Evolutionary conservation across 2,888 invertebrate genomes (phyloP).

Genomic region (Phlogophora meticulosa): DNA sequence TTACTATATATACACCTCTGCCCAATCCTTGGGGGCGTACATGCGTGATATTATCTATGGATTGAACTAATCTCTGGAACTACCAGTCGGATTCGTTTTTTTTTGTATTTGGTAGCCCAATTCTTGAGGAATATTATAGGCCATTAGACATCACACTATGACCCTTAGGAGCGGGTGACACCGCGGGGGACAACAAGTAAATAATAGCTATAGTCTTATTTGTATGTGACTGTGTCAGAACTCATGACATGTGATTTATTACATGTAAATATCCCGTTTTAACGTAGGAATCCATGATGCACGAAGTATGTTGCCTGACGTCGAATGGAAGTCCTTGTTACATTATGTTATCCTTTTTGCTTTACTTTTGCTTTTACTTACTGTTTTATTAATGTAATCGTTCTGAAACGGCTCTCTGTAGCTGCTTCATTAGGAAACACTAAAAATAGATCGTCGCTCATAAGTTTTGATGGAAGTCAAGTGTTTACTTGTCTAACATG

Average conservation of each 20-base stretch:
- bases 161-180: too few species aligned
- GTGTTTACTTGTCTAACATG: slow-evolving; percentile 7
- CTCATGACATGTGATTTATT: slow-evolving; percentile 22
- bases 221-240: neutral
- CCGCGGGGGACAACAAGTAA: neutral
- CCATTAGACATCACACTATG: too few species aligned
- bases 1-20: too few species aligned
- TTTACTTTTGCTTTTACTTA: neutral
- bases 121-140: too few species aligned
- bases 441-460: slow-evolving; percentile 27
- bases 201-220: slow-evolving; percentile 18
- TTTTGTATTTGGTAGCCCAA: too few species aligned
- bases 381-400: slow-evolving; percentile 8
- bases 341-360: slow-evolving; percentile 24
- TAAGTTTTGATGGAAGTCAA: neutral
- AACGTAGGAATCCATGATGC: slow-evolving; percentile 22
- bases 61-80: too few species aligned
- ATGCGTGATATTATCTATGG: too few species aligned
- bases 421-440: neutral
- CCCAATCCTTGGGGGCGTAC: too few species aligned
- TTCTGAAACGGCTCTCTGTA: neutral
- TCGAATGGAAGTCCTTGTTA: slow-evolving; percentile 15
- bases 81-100: too few species aligned
- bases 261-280: slow-evolving; percentile 21
- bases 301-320: slow-evolving; percentile 2